Base-by-base conservation (phyloP, 2,113 vertebrate species). In the Odontophorus gujanensis region DNA sequence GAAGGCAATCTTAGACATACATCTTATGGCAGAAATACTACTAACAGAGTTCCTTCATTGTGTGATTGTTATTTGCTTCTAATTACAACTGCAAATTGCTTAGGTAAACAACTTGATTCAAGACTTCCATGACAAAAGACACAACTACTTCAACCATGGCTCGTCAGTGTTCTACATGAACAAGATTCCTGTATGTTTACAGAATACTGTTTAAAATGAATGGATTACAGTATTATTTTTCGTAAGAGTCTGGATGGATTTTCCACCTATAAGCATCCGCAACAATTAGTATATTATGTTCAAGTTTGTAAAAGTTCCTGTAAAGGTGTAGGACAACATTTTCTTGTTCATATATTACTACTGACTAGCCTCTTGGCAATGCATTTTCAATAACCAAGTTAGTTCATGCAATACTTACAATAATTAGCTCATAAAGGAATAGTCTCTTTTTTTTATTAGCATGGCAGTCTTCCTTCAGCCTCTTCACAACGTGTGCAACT, bases 401-500 rank as follows among this genome's bases (percentile, higher is more conserved):
- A 79, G 87, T 51, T 71, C 16, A 59, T 85, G 38, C 11, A 95
- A 77, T 97, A 98, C 99, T 98, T 98, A 99, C 99, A 97, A 97
- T 93, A 95, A 98, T 96, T 58, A 99, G 98, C 69, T 99, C 99
- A 95, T 99, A 98, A 85, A 99, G 98, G 96, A 99, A 99, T 79
- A 98, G 98, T 57, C 97, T 99, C 22, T 91, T 98, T 87, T 92
- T 98, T 95, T 96, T 99, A 53, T 98, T 98, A 38, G 97, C 81
- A 21, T 99, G 99, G 87, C 99, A 99, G 95, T 99, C 99, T 97
- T 99, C 99, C 87, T 99, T 99, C 84, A 99, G 98, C 94, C 97
- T 99, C 91, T 99, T 99, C 62, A 99, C 97, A 71, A 99, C 83
- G 7, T 98, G 98, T 0, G 98, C 98, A 71, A 99, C 98, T 96